Evolutionary conservation across 2,797 vertebrate species (phyloP).

Genomic region (Epinephelus coioides): DNA sequence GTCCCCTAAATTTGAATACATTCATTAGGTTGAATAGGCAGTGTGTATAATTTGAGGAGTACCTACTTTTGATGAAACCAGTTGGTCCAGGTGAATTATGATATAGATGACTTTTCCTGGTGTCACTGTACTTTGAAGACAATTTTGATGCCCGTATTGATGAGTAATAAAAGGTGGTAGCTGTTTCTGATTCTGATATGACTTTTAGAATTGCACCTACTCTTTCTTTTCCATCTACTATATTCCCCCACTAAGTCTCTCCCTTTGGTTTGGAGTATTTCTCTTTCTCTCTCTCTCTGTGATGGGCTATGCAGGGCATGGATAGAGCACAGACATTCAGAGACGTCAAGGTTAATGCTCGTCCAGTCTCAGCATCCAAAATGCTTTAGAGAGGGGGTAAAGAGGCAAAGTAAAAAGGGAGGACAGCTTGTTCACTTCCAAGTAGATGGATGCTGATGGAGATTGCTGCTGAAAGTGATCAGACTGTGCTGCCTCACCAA

Average conservation of each 20-base stretch:
- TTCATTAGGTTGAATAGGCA: no score
- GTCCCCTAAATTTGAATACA: no score
- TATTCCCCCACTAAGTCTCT: not conserved
- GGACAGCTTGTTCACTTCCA: slow-evolving; percentile 60
- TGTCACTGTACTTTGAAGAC: no score
- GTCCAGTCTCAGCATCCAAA: slow-evolving; percentile 44
- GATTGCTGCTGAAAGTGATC: slow-evolving; percentile 26
- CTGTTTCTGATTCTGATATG: not conserved
- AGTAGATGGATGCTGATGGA: slow-evolving; percentile 49
- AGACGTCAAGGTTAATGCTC: slow-evolving; percentile 58
- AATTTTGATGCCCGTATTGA: no score
- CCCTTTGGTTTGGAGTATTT: slow-evolving; percentile 12
- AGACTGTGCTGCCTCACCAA: slow-evolving; percentile 27
- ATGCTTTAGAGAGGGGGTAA: slow-evolving; percentile 42
- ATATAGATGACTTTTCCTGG: no score
- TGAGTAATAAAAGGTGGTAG: no score
- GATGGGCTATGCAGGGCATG: slow-evolving; percentile 37
- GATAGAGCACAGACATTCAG: slow-evolving; percentile 31
- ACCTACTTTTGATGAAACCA: no score
- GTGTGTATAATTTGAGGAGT: no score
- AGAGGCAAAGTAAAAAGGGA: slow-evolving; percentile 40
- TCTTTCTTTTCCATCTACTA: not conserved
- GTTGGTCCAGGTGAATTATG: no score
- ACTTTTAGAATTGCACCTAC: not conserved
- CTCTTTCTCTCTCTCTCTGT: not conserved